Conservation (phyloP, 2,113 vertebrate species). For the Crotalus horridus region DNA sequence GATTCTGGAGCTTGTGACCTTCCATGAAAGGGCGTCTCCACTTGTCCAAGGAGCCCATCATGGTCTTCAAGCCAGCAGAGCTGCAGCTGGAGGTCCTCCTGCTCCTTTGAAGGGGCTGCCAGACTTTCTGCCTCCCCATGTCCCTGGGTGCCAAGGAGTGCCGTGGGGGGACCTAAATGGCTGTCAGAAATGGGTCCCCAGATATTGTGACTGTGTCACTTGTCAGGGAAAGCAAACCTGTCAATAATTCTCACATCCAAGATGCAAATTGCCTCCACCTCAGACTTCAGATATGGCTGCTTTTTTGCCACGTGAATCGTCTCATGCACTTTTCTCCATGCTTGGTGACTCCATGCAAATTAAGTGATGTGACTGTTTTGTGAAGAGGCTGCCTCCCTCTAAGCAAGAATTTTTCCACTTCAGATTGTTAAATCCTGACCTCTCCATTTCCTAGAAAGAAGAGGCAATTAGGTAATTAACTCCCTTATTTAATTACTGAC, state of each 20-base stretch:
- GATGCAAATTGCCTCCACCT: neutral
- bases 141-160: neutral
- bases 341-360: fast-evolving
- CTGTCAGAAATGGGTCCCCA: neutral
- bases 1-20: neutral
- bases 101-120: neutral
- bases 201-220: neutral
- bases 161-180: neutral
- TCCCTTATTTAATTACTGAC: conserved; percentile 9
- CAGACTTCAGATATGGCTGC: too few relatives aligned
- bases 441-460: neutral
- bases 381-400: neutral
- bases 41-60: neutral
- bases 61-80: neutral
- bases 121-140: neutral
- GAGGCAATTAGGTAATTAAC: neutral
- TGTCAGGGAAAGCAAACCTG: neutral
- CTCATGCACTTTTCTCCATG: neutral
- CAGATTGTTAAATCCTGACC: neutral
- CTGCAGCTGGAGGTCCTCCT: neutral
- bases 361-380: neutral
- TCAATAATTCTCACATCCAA: neutral
- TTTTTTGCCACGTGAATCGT: neutral
- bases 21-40: neutral
- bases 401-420: neutral